A percentile compares a stretch with the other conserved stretches of the same genome.
phyloP scores from a whole-genome alignment of 64 coral and sea anemone species.

The Porites lutea region DNA sequence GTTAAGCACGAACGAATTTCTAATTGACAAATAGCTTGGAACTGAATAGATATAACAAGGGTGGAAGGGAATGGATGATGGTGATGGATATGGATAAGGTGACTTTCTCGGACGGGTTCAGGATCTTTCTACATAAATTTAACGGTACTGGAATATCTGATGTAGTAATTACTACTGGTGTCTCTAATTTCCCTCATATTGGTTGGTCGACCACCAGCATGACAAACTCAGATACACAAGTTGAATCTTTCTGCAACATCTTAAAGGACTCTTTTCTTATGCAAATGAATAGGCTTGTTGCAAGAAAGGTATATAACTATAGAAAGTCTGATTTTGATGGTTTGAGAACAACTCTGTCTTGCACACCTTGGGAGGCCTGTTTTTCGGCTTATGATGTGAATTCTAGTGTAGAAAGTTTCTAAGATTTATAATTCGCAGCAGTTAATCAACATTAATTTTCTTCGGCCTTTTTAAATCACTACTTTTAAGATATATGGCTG shows the following conservation, averaged over 20 bases:
- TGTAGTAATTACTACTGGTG: slow-evolving; percentile 13
- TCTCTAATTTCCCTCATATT: slow-evolving; percentile 40
- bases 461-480: no score
- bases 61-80: no score
- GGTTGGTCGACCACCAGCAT: slow-evolving; percentile 41
- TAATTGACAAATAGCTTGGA: no score
- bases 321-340: slow-evolving; percentile 69
- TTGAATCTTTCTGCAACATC: slow-evolving; percentile 60
- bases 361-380: slow-evolving; percentile 67
- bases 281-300: slow-evolving; percentile 30
- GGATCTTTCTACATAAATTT: slow-evolving; percentile 45
- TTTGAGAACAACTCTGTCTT: slow-evolving; percentile 66
- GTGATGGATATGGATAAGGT: no score
- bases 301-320: slow-evolving; percentile 68
- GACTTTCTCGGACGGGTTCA: slow-evolving; percentile 66
- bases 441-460: slow-evolving; percentile 1
- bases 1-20: no score
- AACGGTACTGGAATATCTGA: slow-evolving; percentile 37
- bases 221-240: slow-evolving; percentile 20
- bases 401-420: slow-evolving; percentile 41
- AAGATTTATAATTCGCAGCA: slow-evolving; percentile 42
- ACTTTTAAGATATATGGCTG: no score
- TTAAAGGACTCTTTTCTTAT: slow-evolving; percentile 58
- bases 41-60: no score
- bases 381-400: slow-evolving; percentile 44